phyloP scores from a whole-genome alignment of 2,113 vertebrate species.

The Rhineura floridana region DNA sequence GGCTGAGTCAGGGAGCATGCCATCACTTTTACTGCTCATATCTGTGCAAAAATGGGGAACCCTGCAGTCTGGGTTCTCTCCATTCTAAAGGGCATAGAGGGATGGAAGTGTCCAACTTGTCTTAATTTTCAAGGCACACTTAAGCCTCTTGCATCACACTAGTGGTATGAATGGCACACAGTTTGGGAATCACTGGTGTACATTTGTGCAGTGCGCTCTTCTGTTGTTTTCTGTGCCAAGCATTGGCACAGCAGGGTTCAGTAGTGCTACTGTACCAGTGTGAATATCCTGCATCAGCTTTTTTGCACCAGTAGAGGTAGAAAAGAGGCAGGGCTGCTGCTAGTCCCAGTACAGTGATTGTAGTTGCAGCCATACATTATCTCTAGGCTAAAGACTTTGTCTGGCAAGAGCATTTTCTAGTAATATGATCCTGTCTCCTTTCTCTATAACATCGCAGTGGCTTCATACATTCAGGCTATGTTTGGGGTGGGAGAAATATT shows the following conservation, averaged over 20 bases:
- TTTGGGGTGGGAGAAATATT: background rate
- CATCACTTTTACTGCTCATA: background rate
- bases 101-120: background rate
- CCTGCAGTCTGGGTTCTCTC: background rate
- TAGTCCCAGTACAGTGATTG: background rate
- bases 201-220: background rate
- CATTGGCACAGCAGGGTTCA: background rate
- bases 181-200: background rate
- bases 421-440: background rate
- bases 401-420: background rate
- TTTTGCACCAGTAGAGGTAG: background rate
- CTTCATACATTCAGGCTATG: background rate
- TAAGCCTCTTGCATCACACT: background rate
- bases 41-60: background rate
- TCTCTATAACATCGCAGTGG: background rate
- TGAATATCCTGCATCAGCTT: background rate
- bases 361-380: background rate
- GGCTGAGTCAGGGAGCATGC: background rate
- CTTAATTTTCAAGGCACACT: background rate
- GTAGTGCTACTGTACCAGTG: background rate
- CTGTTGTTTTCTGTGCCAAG: background rate
- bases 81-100: background rate
- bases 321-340: background rate
- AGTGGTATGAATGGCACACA: background rate
- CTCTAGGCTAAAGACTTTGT: background rate